Conservation (phyloP, 2,113 vertebrate genomes). For the Morone chrysops region DNA sequence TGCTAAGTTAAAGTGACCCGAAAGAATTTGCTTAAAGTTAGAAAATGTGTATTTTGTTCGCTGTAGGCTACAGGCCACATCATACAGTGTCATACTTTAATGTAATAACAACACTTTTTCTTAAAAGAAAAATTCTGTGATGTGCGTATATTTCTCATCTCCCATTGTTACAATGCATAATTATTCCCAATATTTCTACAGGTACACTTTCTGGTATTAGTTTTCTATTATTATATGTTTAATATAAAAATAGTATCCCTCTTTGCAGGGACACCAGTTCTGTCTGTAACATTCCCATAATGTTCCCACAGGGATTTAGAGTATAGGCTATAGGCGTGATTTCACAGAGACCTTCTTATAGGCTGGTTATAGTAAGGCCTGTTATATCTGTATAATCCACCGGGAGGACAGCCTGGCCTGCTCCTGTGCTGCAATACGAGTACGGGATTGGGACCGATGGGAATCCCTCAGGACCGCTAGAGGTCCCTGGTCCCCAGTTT, state of each 20-base stretch:
- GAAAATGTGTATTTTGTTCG: no score
- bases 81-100: no score
- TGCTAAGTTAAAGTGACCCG: background rate
- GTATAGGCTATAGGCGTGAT: background rate
- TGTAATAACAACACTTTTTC: no score
- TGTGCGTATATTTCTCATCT: no score
- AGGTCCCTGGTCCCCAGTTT: constrained; percentile 25
- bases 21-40: background rate
- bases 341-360: background rate
- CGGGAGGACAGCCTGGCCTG: background rate
- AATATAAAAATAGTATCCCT: background rate
- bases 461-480: constrained; percentile 31
- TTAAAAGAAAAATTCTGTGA: no score
- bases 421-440: background rate
- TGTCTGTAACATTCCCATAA: background rate
- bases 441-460: accelerated
- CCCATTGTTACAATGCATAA: no score
- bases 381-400: background rate
- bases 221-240: background rate
- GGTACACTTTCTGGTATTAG: no score
- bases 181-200: no score
- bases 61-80: no score
- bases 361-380: background rate
- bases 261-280: background rate
- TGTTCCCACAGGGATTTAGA: background rate